These are phyloP conservation scores for Setophaga coronata DNA, from an alignment of 2,113 vertebrate genomes.

Conservation along the genomic window DNA sequence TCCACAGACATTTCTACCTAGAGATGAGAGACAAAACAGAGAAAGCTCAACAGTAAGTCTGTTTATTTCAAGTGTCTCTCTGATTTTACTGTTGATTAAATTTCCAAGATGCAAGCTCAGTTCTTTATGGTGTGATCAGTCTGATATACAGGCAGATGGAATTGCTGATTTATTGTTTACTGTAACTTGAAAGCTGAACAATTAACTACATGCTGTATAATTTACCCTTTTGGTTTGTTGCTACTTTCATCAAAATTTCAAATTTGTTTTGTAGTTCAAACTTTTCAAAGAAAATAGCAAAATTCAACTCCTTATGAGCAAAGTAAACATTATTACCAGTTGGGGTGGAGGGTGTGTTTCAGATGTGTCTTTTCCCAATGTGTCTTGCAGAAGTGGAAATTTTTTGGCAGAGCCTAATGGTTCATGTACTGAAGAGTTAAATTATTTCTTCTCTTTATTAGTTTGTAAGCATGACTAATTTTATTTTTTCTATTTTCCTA, in stretches of 20 bases:
- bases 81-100: neutral
- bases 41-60: neutral
- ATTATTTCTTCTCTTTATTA: neutral
- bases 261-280: neutral
- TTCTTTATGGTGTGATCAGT: accelerated
- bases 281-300: neutral
- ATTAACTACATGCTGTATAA: neutral
- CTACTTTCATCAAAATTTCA: neutral
- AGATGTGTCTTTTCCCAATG: neutral
- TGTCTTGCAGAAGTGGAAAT: neutral
- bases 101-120: neutral
- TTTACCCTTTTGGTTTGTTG: accelerated
- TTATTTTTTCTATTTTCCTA: neutral
- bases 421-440: neutral
- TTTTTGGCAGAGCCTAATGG: neutral
- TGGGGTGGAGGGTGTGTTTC: neutral
- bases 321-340: neutral
- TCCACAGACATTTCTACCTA: neutral
- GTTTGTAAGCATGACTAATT: neutral
- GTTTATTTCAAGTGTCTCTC: neutral
- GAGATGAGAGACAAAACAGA: neutral
- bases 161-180: neutral
- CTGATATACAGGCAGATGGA: neutral
- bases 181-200: neutral
- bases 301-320: neutral